These are phyloP conservation scores for honey bee (Apis mellifera) DNA, from an alignment of 1,140 invertebrate species.

Conservation along the genomic window Amel_HAv3.1 CM009938.2:4542501-4543000, in stretches of 20 bases:
- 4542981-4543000: constrained; percentile 23
- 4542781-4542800: neutral
- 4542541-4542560: constrained; percentile 21
- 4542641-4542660: neutral
- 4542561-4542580: neutral
- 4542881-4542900: neutral
- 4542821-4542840: neutral
- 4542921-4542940: neutral
- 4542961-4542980: constrained; percentile 20
- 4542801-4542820: neutral
- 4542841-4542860: neutral
- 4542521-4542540: neutral
- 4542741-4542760: neutral
- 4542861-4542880: neutral
- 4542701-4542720: neutral
- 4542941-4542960: neutral
- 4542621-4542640: neutral
- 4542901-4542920: neutral
- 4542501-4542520: constrained; percentile 14
- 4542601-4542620: neutral
- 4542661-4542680: neutral
- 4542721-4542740: neutral
- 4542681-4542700: neutral
- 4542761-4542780: too few species aligned
- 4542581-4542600: neutral